phyloP scores from a whole-genome alignment of 2,888 invertebrate species.

The Drosophila niveifrons region DNA sequence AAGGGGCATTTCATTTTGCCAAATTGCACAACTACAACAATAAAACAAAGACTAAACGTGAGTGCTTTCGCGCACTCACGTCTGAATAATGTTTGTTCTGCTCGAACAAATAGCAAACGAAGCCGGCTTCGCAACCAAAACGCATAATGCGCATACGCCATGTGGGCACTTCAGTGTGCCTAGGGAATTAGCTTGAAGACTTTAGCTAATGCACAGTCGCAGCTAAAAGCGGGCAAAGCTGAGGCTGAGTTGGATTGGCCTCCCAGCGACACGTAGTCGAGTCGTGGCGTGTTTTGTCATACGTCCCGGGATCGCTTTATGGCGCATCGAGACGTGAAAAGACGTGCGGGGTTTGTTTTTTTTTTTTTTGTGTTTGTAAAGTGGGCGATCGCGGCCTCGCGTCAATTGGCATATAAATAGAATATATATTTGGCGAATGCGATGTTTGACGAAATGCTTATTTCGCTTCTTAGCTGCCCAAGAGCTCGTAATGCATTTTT shows the following conservation, averaged over 20 bases:
- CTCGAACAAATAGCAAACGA: slow-evolving; percentile 8
- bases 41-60: slow-evolving; percentile 4
- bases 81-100: slow-evolving; percentile 14
- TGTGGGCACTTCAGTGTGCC: slow-evolving; percentile 23
- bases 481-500: slow-evolving; percentile 6
- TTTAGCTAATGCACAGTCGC: slow-evolving; percentile 12
- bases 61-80: slow-evolving; percentile 6
- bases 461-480: slow-evolving; percentile 30
- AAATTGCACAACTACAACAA: slow-evolving; percentile 26
- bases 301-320: slow-evolving; percentile 9
- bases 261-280: slow-evolving; percentile 42
- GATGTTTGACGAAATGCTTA: slow-evolving; percentile 33
- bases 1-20: slow-evolving; percentile 9
- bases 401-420: slow-evolving; percentile 75
- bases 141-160: slow-evolving; percentile 26
- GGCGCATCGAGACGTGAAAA: not conserved
- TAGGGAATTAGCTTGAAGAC: slow-evolving; percentile 33
- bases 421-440: slow-evolving; percentile 57
- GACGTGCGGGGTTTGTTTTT: not conserved
- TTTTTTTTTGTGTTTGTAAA: slow-evolving; percentile 30
- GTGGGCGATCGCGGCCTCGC: slow-evolving; percentile 69
- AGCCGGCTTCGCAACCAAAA: slow-evolving; percentile 7
- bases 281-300: slow-evolving; percentile 36
- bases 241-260: slow-evolving; percentile 23
- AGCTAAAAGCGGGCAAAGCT: not conserved